phyloP scores from a whole-genome alignment of 1,140 invertebrate genomes.

The Sweltsa coloradensis region DNA sequence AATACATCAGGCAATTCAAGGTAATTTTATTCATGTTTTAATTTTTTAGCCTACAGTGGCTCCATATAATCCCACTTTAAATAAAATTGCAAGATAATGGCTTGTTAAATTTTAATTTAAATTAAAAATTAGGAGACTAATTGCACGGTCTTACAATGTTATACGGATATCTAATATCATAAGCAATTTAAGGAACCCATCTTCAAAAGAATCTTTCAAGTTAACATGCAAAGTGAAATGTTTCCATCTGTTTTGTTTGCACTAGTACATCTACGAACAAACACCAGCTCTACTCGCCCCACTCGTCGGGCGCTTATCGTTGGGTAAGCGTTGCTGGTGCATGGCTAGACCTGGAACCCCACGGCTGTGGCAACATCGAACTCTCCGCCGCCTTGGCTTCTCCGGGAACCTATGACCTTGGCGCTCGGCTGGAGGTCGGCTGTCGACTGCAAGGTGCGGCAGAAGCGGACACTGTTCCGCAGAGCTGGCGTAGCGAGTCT shows the following conservation, averaged over 20 bases:
- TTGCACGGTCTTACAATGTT: no score
- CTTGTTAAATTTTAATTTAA: no score
- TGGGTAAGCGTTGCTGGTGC: constrained; percentile 31
- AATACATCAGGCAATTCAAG: constrained; percentile 31
- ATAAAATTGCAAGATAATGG: no score
- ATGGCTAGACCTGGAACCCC: constrained; percentile 26
- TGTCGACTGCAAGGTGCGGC: constrained; percentile 25
- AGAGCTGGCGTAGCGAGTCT: constrained; percentile 31
- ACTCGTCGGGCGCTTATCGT: constrained; percentile 31
- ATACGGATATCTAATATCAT: no score
- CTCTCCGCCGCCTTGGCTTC: constrained; percentile 27
- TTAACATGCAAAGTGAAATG: no score
- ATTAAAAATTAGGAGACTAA: no score
- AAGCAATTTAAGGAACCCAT: no score
- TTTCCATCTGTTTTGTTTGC: no score
- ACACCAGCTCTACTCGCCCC: constrained; percentile 30
- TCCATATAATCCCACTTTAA: no score
- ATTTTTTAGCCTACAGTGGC: no score
- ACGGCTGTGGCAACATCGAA: constrained; percentile 22
- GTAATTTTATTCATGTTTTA: constrained; percentile 26
- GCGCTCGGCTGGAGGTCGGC: constrained; percentile 29
- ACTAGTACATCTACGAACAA: constrained; percentile 25
- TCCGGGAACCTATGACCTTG: constrained; percentile 32
- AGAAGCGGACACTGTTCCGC: constrained; percentile 30
- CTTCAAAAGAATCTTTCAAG: no score